phyloP scores from a whole-genome alignment of 2,888 invertebrate genomes.

The Drosophila greeni region DNA sequence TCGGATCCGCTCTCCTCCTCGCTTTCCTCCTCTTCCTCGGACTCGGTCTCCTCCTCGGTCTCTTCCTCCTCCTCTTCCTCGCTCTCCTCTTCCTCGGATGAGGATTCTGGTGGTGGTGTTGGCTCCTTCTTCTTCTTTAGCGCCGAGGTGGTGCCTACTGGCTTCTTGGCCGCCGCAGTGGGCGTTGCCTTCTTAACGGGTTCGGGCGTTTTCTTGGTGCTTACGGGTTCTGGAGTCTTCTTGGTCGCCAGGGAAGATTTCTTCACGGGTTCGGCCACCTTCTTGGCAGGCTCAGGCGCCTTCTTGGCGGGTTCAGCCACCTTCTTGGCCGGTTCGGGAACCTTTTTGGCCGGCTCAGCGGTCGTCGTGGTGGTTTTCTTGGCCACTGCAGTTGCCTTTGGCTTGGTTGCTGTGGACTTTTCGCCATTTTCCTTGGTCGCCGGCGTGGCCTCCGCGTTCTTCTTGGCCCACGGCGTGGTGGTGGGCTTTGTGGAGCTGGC shows the following conservation, averaged over 20 bases:
- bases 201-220: constrained; percentile 56
- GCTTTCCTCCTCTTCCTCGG: constrained; percentile 62
- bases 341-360: constrained; percentile 62
- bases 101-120: constrained; percentile 71
- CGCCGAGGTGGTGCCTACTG: constrained; percentile 33
- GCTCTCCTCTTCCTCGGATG: constrained; percentile 65
- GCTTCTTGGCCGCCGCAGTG: constrained; percentile 46
- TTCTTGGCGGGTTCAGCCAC: constrained; percentile 41
- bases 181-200: constrained; percentile 48
- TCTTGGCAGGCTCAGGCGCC: constrained; percentile 36
- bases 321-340: constrained; percentile 14
- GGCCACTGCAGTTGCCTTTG: constrained; percentile 41
- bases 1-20: constrained; percentile 66
- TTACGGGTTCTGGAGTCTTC: constrained; percentile 54
- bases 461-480: constrained; percentile 60
- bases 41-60: constrained; percentile 62
- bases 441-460: constrained; percentile 35
- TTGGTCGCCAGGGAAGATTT: constrained; percentile 44
- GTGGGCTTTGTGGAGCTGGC: constrained; percentile 54
- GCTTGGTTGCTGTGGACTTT: constrained; percentile 32
- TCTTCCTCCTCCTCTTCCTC: constrained; percentile 64
- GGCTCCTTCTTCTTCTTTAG: constrained; percentile 75
- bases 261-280: constrained; percentile 54
- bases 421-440: constrained; percentile 31
- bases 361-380: constrained; percentile 47